Base-by-base conservation (phyloP, 2,113 vertebrate species). In the Catagonus wagneri region DNA sequence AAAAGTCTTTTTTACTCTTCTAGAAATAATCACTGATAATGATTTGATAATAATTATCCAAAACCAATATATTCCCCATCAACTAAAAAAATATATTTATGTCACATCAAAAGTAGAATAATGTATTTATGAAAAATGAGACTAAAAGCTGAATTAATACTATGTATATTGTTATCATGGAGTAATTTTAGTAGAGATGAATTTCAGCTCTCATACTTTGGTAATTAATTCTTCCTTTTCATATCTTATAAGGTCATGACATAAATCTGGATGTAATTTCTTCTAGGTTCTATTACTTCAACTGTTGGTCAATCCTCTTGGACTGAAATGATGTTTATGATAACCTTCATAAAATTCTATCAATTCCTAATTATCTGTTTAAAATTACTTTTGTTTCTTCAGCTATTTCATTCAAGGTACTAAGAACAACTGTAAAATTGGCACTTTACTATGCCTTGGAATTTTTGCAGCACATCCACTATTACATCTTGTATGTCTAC, bases 1-100 rank as follows among this genome's bases (percentile, higher is more conserved):
- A 19, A 74, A 79, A 56, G 0, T 50, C 12, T 15, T 16, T 12
- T 79, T 86, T 96, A 86, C 81, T 20, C 22, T 92, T 90, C 29
- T 7, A 72, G 50, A n/a, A 76, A 50, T 78, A 71, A 71, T 63
- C 3, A n/a, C 50, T 76, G 44, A 25, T 32, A 80, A 32, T 94
- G n/a, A 63, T 81, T 93, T 13, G 32, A 25, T 80, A 12, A 29
- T 25, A 83, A 85, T 52, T 95, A 85, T 34, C 17, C 19, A 92
- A 89, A n/a, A 44, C 14, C 23, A 89, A 4, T 76, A 65, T 80
- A 74, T 85, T 74, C 6, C 23, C 56, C 44, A 90, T 36, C 58
- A 50, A 58, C 89, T 92, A 78, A 93, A 92, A 88, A 79, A 29
- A n/a, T n/a, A n/a, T n/a, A n/a, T 54, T 29, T 39, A 10, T 65